phyloP scores from a whole-genome alignment of 2,113 vertebrate species.

The Sigmodon hispidus region DNA sequence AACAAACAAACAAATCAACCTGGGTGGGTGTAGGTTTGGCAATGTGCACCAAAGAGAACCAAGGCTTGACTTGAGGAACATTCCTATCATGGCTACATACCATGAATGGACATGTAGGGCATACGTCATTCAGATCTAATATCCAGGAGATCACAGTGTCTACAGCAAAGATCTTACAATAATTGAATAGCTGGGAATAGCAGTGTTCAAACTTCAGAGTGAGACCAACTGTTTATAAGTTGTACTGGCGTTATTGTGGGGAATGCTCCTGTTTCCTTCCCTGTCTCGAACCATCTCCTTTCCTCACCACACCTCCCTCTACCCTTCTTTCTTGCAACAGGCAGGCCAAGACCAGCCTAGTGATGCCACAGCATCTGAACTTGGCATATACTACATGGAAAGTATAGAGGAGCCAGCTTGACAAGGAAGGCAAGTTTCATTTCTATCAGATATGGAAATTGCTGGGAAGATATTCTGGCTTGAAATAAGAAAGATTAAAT shows the following conservation, averaged over 20 bases:
- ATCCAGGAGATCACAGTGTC: background rate
- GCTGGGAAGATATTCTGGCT: background rate
- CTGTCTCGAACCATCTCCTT: background rate
- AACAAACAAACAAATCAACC: background rate
- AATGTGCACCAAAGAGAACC: background rate
- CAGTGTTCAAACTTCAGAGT: background rate
- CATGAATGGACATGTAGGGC: background rate
- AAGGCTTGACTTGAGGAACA: background rate
- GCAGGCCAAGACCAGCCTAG: background rate
- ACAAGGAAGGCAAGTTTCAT: background rate
- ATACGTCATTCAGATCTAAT: background rate
- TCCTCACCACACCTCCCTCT: too few species aligned
- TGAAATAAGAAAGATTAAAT: background rate
- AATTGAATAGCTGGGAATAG: background rate
- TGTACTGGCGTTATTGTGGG: background rate
- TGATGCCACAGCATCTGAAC: background rate
- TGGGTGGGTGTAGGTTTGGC: background rate
- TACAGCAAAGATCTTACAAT: background rate
- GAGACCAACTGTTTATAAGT: background rate
- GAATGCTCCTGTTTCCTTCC: too few species aligned
- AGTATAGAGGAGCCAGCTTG: background rate
- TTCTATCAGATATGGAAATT: background rate
- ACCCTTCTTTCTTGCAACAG: background rate
- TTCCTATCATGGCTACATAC: background rate
- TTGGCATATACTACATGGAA: background rate